These are phyloP conservation scores for Apoda limacodes DNA, from an alignment of 2,888 invertebrate species.

Conservation along the genomic window DNA sequence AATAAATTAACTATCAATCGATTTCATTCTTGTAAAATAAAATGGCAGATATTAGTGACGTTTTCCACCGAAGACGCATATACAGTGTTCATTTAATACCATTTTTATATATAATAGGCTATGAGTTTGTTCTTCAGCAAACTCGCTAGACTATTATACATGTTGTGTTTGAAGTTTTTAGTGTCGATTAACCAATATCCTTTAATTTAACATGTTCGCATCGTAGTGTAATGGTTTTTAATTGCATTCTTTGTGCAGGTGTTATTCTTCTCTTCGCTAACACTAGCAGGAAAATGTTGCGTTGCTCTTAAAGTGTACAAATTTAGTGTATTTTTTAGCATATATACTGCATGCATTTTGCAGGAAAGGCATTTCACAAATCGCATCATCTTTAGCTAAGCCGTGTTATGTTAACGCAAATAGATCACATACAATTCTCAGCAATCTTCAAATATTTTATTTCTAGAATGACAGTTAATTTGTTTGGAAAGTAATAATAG, in stretches of 20 bases:
- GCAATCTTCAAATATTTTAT: constrained; percentile 16
- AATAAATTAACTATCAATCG: constrained; percentile 54
- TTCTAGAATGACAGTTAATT: constrained; percentile 44
- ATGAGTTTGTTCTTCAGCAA: constrained; percentile 18
- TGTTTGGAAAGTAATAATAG: constrained; percentile 47
- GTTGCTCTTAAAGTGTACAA: constrained; percentile 52
- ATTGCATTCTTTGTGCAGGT: constrained; percentile 68
- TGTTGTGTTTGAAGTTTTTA: constrained; percentile 35
- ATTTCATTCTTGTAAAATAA: constrained; percentile 23
- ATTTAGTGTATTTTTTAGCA: constrained; percentile 32
- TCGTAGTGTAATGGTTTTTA: constrained; percentile 56
- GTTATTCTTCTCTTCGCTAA: constrained; percentile 66
- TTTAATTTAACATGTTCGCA: constrained; percentile 49
- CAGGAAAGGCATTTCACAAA: constrained; percentile 43
- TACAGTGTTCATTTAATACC: constrained; percentile 35
- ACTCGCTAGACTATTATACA: constrained; percentile 35
- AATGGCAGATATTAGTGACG: constrained; percentile 45
- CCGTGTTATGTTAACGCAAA: constrained; percentile 20
- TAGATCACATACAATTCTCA: constrained; percentile 8
- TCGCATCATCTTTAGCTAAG: constrained; percentile 43
- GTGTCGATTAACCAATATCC: constrained; percentile 55
- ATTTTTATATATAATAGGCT: constrained; percentile 34
- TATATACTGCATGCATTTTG: constrained; percentile 52
- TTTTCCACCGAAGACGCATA: constrained; percentile 46
- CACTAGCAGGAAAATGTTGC: constrained; percentile 70